These are phyloP conservation scores for Sorex araneus DNA, from an alignment of 2,113 vertebrate species.

Conservation along the genomic window DNA sequence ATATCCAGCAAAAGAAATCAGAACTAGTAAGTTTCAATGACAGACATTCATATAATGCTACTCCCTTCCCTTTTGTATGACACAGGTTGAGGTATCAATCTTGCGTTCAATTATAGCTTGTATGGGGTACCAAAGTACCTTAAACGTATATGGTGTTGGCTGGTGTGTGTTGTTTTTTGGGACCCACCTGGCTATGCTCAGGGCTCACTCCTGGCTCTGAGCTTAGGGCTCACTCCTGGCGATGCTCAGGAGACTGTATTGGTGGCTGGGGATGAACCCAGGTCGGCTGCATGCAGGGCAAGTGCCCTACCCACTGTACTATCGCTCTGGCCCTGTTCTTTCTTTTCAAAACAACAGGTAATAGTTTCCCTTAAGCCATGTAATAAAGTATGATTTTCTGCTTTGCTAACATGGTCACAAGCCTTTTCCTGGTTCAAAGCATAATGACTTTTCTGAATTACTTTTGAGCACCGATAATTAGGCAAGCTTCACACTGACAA, in stretches of 20 bases:
- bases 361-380: neutral
- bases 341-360: neutral
- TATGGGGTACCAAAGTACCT: neutral
- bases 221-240: no score
- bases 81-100: neutral
- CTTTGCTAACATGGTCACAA: constrained; percentile 21
- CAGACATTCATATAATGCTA: neutral
- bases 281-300: no score
- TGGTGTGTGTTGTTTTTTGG: no score
- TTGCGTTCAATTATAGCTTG: neutral
- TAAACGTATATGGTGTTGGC: neutral
- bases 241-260: no score
- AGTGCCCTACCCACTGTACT: no score
- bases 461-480: constrained; percentile 7
- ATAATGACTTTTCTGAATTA: constrained; percentile 1
- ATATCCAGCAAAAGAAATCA: neutral
- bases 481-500: neutral
- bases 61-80: neutral
- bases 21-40: neutral
- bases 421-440: constrained; percentile 17
- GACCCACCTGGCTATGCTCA: no score
- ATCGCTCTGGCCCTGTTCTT: no score
- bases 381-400: neutral
- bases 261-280: no score
- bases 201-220: no score